Conservation (phyloP, 2,113 vertebrate species). For the Hyaena hyaena region DNA sequence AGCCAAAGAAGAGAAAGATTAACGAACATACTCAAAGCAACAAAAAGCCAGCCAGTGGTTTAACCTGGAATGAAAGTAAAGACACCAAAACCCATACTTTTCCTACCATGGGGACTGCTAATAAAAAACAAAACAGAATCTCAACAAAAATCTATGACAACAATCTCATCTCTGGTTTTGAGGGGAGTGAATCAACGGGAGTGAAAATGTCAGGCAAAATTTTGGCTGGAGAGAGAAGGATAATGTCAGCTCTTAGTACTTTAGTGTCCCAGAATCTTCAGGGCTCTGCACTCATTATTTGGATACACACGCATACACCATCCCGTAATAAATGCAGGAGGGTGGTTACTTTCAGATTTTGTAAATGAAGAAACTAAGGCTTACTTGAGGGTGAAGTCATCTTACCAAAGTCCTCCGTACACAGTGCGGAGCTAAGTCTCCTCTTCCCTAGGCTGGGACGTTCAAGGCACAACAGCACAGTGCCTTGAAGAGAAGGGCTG, state of each 20-base stretch:
- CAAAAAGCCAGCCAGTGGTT: neutral
- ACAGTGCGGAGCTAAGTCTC: neutral
- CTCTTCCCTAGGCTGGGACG: neutral
- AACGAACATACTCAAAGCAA: neutral
- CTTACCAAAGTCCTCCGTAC: neutral
- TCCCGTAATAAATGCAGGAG: neutral
- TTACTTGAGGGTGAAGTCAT: neutral
- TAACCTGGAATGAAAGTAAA: neutral
- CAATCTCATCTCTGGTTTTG: neutral
- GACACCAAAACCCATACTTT: neutral
- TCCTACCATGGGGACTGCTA: neutral
- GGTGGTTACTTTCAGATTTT: slow-evolving; percentile 7
- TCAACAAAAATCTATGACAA: neutral
- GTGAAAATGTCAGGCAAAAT: neutral
- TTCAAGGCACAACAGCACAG: neutral
- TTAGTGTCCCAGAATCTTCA: neutral
- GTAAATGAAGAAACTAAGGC: neutral
- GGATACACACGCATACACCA: neutral
- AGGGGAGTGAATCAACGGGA: neutral
- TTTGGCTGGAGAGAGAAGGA: neutral
- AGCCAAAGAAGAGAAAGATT: neutral
- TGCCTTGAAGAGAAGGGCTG: neutral
- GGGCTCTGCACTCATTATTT: neutral
- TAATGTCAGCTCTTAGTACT: neutral
- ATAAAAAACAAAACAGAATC: neutral